Conservation (phyloP, 2,113 vertebrate species). For the Calyptomena viridis region DNA sequence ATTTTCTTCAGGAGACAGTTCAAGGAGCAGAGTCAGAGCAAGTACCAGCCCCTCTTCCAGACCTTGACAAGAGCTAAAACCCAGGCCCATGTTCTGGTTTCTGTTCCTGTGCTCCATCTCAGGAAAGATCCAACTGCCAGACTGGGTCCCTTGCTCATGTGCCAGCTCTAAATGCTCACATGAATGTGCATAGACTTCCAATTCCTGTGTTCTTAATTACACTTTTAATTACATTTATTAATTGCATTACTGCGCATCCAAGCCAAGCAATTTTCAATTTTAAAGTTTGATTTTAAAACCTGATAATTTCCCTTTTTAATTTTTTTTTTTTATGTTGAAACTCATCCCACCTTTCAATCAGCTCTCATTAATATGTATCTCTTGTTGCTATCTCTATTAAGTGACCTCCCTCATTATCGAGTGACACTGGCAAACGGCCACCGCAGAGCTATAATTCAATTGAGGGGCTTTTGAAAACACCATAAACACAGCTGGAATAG, state of each 20-base stretch:
- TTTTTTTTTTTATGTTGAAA: neutral
- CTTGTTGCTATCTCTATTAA: constrained; percentile 40
- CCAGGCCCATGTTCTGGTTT: neutral
- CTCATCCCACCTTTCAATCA: constrained; percentile 38
- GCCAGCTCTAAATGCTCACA: neutral
- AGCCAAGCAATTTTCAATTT: constrained; percentile 63
- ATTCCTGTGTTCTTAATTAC: neutral
- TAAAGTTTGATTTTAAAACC: constrained; percentile 49
- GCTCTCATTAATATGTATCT: constrained; percentile 55
- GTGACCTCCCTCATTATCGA: constrained; percentile 58
- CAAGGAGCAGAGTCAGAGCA: neutral
- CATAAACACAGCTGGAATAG: constrained; percentile 65
- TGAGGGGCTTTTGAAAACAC: constrained; percentile 61
- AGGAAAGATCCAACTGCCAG: fast-evolving
- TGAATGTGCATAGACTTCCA: neutral
- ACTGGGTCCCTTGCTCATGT: fast-evolving
- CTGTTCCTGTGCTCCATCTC: neutral
- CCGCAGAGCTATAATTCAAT: constrained; percentile 67
- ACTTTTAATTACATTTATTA: constrained; percentile 60
- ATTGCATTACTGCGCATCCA: neutral
- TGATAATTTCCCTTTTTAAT: neutral
- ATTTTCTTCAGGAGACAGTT: neutral
- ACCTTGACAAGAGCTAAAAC: neutral
- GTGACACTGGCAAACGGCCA: constrained; percentile 60
- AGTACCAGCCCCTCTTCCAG: neutral